phyloP scores from a whole-genome alignment of 2,797 vertebrate genomes.

The Danio jaintianensis region DNA sequence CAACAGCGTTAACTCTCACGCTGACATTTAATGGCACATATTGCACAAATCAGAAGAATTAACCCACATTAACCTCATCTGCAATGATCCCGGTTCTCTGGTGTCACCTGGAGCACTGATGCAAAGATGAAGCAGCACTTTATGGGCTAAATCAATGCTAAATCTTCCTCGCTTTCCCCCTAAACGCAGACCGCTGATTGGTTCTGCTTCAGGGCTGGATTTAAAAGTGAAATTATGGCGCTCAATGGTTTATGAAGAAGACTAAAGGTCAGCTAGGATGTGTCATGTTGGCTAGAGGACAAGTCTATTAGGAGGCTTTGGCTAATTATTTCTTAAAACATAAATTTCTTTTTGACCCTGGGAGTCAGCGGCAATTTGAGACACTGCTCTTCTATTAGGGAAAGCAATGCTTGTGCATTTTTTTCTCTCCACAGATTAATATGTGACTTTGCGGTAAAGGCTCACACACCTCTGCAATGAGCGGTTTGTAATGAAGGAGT shows the following conservation, averaged over 20 bases:
- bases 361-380: slow-evolving; percentile 54
- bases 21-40: slow-evolving; percentile 61
- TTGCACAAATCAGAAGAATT: slow-evolving; percentile 68
- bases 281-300: slow-evolving; percentile 76
- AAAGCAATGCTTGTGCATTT: slow-evolving; percentile 54
- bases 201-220: slow-evolving; percentile 74
- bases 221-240: slow-evolving; percentile 76
- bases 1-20: not conserved
- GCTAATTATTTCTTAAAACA: slow-evolving; percentile 77
- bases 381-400: slow-evolving; percentile 66
- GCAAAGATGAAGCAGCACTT: slow-evolving; percentile 56
- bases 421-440: slow-evolving; percentile 60
- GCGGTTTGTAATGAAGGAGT: slow-evolving; percentile 43
- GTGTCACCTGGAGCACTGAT: slow-evolving; percentile 57
- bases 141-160: slow-evolving; percentile 59
- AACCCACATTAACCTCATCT: slow-evolving; percentile 75
- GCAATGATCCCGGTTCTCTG: slow-evolving; percentile 61
- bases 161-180: slow-evolving; percentile 60
- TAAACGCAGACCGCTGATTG: slow-evolving; percentile 75
- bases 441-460: slow-evolving; percentile 56
- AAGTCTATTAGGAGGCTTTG: slow-evolving; percentile 73
- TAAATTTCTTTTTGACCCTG: slow-evolving; percentile 74
- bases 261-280: slow-evolving; percentile 78
- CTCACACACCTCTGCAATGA: slow-evolving; percentile 48
- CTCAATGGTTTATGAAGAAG: slow-evolving; percentile 81